Percentiles rank a stretch among this genome's conserved stretches.
Conservation (phyloP, 2,797 vertebrate genomes). For the Glossophaga mutica region DNA sequence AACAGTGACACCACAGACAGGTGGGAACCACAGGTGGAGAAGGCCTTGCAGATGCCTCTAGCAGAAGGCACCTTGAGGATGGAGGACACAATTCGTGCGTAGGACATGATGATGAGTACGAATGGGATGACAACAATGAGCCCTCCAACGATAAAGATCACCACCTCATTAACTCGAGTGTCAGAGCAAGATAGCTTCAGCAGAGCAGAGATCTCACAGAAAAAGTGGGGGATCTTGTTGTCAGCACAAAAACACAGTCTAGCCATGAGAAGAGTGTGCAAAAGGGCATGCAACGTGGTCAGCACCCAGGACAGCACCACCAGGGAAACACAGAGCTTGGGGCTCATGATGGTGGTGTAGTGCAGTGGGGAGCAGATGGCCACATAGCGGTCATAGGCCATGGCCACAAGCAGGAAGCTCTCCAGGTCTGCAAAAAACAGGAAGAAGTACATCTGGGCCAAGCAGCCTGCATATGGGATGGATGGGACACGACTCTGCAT, state of each 20-base stretch:
- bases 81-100: not conserved
- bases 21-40: constrained; percentile 67
- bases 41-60: not conserved
- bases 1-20: constrained; percentile 48
- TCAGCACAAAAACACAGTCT: constrained; percentile 47
- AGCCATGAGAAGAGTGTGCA: constrained; percentile 62
- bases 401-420: constrained; percentile 67
- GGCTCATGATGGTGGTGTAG: constrained; percentile 75
- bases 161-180: constrained; percentile 50
- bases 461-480: constrained; percentile 68
- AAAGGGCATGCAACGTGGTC: constrained; percentile 41
- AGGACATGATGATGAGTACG: constrained; percentile 44
- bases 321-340: constrained; percentile 29
- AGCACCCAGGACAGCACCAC: constrained; percentile 44
- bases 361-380: constrained; percentile 77
- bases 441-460: constrained; percentile 78
- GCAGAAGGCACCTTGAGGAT: constrained; percentile 44
- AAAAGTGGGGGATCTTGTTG: constrained; percentile 59
- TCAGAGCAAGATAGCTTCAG: constrained; percentile 68
- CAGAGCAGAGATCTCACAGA: constrained; percentile 72
- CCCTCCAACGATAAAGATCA: constrained; percentile 7
- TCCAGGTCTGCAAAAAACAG: constrained; percentile 78
- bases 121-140: not conserved
- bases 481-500: constrained; percentile 24
- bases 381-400: constrained; percentile 76